phyloP scores from a whole-genome alignment of 2,797 vertebrate species.

The Nothura maculosa region DNA sequence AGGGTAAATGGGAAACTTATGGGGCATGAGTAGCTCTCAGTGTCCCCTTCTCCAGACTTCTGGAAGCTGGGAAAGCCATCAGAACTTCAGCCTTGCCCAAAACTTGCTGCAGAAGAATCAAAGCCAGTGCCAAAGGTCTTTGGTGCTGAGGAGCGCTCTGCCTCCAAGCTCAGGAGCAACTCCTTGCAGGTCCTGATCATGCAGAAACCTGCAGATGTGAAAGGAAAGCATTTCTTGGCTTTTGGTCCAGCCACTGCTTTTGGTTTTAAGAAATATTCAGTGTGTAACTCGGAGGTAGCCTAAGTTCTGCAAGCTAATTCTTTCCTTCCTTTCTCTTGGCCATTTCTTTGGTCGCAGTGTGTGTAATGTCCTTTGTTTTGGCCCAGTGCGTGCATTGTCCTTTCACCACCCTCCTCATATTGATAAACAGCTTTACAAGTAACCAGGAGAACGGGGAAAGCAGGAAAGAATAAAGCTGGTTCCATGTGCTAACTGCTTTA shows the following conservation, averaged over 20 bases:
- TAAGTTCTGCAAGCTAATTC: background rate
- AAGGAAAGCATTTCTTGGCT: background rate
- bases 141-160: background rate
- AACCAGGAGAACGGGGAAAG: background rate
- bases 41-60: background rate
- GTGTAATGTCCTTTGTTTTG: background rate
- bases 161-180: accelerated
- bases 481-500: background rate
- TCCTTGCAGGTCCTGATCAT: background rate
- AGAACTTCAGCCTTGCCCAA: background rate
- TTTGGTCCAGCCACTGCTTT: background rate
- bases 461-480: background rate
- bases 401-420: background rate
- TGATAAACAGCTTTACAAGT: background rate
- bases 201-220: background rate
- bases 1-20: background rate
- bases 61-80: background rate
- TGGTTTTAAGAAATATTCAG: background rate
- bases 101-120: accelerated
- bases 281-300: accelerated
- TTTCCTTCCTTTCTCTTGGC: background rate
- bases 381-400: background rate
- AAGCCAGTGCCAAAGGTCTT: background rate
- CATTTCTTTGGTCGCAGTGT: background rate
- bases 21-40: accelerated